Conservation (phyloP, 2,797 vertebrate genomes). For the Microchirus variegatus region DNA sequence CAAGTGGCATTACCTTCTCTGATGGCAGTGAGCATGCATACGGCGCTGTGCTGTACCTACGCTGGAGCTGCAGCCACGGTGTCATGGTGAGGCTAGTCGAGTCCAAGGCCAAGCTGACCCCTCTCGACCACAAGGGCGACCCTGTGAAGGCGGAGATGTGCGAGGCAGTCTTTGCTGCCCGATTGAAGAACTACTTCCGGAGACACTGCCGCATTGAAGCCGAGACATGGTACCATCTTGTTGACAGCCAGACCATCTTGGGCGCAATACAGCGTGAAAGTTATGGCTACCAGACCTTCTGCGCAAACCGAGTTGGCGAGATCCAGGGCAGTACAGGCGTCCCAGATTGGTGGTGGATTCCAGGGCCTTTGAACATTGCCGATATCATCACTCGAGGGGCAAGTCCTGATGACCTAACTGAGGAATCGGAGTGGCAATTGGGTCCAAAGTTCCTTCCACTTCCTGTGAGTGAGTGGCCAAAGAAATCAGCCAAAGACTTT, state of each 20-base stretch:
- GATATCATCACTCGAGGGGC: neutral
- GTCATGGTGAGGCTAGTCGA: neutral
- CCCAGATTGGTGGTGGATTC: conserved; percentile 17
- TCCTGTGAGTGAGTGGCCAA: neutral
- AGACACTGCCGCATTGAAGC: neutral
- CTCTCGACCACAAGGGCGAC: neutral
- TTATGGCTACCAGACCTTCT: conserved; percentile 8
- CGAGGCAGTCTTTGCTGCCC: neutral
- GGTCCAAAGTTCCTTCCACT: conserved; percentile 1
- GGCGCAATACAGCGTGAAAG: conserved; percentile 5
- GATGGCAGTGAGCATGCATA: neutral
- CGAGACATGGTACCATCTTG: neutral
- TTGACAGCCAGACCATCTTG: conserved; percentile 2
- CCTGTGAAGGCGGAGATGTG: neutral
- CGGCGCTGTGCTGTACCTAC: neutral
- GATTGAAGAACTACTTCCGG: neutral
- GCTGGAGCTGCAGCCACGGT: neutral
- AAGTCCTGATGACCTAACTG: neutral
- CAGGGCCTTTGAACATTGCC: neutral
- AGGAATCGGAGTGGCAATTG: neutral
- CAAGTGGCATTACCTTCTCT: neutral
- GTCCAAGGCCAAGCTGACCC: neutral
- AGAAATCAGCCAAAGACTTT: neutral
- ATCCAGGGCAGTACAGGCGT: neutral
- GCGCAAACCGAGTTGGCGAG: neutral